phyloP scores from a whole-genome alignment of 2,797 vertebrate genomes.

The Peromyscus nudipes region DNA sequence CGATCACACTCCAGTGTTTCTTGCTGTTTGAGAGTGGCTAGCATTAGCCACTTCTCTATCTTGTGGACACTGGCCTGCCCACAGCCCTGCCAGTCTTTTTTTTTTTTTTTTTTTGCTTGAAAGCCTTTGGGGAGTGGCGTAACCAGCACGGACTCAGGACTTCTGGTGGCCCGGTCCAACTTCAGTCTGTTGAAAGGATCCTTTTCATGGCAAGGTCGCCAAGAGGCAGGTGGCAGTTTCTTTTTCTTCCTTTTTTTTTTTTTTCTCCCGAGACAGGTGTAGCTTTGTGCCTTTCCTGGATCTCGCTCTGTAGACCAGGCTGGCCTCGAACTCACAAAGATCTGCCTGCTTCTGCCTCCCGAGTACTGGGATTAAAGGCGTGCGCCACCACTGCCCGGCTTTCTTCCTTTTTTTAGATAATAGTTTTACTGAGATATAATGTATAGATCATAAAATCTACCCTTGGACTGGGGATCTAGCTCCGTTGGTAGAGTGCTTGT shows the following conservation, averaged over 20 bases:
- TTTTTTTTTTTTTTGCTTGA: neutral
- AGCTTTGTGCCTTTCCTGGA: no score
- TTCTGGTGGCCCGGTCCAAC: neutral
- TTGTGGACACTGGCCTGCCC: neutral
- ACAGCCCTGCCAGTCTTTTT: no score
- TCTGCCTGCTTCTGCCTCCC: no score
- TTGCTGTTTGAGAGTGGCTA: conserved; percentile 23
- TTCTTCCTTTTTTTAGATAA: neutral
- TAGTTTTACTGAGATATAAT: conserved; percentile 25
- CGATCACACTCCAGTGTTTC: neutral
- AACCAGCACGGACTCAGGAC: neutral
- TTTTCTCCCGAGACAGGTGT: no score
- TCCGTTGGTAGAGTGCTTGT: neutral
- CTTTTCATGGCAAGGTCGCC: no score
- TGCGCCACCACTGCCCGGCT: no score
- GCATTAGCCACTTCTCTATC: neutral
- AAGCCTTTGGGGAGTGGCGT: neutral
- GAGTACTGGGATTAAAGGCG: no score
- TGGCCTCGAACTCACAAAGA: no score
- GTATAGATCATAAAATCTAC: neutral
- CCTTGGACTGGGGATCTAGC: neutral
- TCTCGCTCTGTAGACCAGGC: no score
- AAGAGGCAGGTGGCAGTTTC: neutral
- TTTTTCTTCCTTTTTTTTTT: neutral
- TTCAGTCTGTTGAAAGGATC: neutral